These are phyloP conservation scores for Aselliscus stoliczkanus DNA, from an alignment of 2,797 vertebrate genomes.

Conservation along the genomic window DNA sequence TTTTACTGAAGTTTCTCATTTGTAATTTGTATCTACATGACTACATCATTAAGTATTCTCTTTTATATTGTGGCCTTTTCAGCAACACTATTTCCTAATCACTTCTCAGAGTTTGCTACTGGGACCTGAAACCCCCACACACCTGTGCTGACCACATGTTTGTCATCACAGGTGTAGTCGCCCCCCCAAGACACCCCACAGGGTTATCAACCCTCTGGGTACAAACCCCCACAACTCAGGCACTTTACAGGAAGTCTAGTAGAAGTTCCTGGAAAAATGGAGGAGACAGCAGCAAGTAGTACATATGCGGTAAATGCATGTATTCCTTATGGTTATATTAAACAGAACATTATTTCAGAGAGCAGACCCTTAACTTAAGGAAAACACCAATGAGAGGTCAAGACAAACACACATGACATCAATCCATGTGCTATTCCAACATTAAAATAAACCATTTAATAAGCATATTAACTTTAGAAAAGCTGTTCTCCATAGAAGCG, in stretches of 20 bases:
- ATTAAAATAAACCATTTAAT: background rate
- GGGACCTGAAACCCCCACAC: background rate
- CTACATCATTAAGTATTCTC: background rate
- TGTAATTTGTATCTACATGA: background rate
- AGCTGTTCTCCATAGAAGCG: background rate
- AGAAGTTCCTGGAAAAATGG: background rate
- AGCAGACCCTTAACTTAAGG: background rate
- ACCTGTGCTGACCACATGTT: no score
- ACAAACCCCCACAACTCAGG: accelerated
- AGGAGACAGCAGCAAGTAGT: background rate
- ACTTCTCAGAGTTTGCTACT: background rate
- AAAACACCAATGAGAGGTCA: background rate
- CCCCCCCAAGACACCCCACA: accelerated
- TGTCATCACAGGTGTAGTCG: accelerated
- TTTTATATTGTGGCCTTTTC: background rate
- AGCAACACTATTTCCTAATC: background rate
- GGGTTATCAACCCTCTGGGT: accelerated
- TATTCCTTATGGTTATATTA: background rate
- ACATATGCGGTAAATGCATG: no score
- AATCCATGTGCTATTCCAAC: no score
- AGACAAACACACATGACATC: background rate
- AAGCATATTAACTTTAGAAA: background rate
- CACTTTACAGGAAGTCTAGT: no score
- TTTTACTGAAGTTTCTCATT: background rate
- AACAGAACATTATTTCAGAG: background rate